Conservation (phyloP, 2,888 invertebrate species). For the Eutolmus rufibarbis region DNA sequence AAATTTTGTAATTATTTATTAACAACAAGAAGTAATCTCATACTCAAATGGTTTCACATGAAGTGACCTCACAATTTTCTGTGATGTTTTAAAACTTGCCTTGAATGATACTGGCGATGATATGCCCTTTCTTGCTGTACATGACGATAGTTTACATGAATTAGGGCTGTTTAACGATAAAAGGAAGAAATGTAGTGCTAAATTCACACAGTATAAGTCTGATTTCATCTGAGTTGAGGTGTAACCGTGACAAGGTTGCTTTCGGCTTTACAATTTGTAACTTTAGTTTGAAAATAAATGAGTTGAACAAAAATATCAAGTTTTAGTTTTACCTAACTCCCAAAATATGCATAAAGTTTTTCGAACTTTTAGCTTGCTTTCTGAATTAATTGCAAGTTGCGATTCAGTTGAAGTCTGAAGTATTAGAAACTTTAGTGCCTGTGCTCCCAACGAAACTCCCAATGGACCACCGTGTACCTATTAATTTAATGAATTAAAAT, state of each 20-base stretch:
- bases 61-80: constrained; percentile 1
- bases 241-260: background rate
- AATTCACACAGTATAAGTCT: background rate
- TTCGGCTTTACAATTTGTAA: constrained; percentile 15
- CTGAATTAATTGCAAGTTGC: background rate
- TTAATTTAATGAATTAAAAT: too few relatives aligned
- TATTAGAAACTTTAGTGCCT: too few relatives aligned
- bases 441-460: too few relatives aligned
- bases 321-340: background rate
- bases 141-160: background rate
- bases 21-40: background rate
- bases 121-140: constrained; percentile 1
- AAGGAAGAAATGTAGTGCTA: constrained; percentile 9
- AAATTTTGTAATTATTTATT: background rate
- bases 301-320: background rate
- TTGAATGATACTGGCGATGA: background rate
- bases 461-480: too few relatives aligned
- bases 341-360: background rate
- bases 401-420: too few relatives aligned
- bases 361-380: background rate
- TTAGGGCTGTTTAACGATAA: background rate
- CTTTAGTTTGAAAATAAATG: constrained; percentile 22
- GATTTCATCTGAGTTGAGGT: background rate
- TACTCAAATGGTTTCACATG: background rate
- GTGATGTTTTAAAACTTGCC: constrained; percentile 18